Evolutionary conservation across 2,797 vertebrate species (phyloP).

Genomic region (Anableps anableps): DNA sequence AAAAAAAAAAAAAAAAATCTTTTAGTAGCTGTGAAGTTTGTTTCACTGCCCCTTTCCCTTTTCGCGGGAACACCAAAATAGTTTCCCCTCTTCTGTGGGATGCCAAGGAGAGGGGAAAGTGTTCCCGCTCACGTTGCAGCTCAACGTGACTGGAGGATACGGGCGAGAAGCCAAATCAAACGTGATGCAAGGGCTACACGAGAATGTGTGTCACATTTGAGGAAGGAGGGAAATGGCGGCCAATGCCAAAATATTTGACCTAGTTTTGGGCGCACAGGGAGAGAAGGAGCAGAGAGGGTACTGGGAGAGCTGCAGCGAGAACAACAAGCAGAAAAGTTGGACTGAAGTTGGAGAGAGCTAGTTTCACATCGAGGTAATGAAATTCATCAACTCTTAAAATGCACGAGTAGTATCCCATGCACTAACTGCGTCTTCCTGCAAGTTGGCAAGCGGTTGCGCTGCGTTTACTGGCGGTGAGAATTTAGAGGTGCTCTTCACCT

Average conservation of each 20-base stretch:
- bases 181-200: conserved; percentile 66
- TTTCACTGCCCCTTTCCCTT: neutral
- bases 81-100: neutral
- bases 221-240: conserved; percentile 61
- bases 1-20: neutral
- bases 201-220: conserved; percentile 78
- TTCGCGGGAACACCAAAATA: neutral
- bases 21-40: neutral
- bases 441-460: neutral
- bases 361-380: conserved; percentile 37
- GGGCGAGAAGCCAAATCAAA: conserved; percentile 62
- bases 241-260: conserved; percentile 74
- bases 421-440: neutral
- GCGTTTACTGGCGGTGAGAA: neutral
- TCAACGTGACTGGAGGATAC: conserved; percentile 77
- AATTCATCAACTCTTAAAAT: neutral
- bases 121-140: conserved; percentile 73
- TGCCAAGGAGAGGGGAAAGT: neutral
- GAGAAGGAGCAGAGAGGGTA: neutral
- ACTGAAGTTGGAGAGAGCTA: neutral
- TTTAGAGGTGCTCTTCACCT: neutral
- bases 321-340: conserved; percentile 18
- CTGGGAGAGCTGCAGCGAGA: neutral
- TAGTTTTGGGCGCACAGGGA: conserved; percentile 53
- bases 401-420: neutral